Conservation (phyloP, 35 echinoderm and acorn worm species). For the Anneissia japonica region DNA sequence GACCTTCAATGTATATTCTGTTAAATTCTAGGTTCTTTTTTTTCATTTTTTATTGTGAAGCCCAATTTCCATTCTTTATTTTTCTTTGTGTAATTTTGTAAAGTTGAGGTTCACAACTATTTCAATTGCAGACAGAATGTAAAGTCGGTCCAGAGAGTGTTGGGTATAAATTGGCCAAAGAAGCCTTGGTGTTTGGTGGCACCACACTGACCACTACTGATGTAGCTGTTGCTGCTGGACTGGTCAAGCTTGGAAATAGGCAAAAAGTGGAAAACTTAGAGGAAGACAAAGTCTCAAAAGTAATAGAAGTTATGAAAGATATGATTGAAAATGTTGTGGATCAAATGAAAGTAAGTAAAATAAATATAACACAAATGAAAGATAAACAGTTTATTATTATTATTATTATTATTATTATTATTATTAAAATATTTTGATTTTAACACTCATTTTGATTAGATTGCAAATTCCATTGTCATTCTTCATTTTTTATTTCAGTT, state of each 20-base stretch:
- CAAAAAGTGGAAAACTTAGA: conserved; percentile 33
- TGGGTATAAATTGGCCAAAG: conserved; percentile 45
- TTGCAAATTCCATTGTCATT: background rate
- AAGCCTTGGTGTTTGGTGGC: conserved; percentile 70
- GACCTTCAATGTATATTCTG: too few relatives aligned
- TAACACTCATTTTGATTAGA: background rate
- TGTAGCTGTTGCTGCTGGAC: conserved; percentile 66
- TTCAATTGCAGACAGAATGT: conserved; percentile 28
- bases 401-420: background rate
- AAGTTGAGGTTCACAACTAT: too few relatives aligned
- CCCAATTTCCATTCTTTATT: background rate
- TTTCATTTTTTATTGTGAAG: too few relatives aligned
- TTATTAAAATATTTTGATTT: background rate
- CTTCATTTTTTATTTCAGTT: conserved; percentile 30
- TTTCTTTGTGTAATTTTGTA: too few relatives aligned
- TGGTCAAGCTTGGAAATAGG: conserved; percentile 42
- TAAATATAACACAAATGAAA: background rate
- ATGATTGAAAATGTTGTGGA: conserved; percentile 78
- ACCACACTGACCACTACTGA: conserved; percentile 54
- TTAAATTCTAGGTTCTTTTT: too few relatives aligned
- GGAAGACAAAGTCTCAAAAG: conserved; percentile 17
- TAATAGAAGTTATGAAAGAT: conserved; percentile 53
- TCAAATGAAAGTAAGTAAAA: conserved; percentile 64
- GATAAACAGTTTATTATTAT: background rate
- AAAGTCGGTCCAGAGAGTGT: conserved; percentile 72